Conservation (phyloP, 2,113 vertebrate genomes). For the Rhynchomys soricoides region DNA sequence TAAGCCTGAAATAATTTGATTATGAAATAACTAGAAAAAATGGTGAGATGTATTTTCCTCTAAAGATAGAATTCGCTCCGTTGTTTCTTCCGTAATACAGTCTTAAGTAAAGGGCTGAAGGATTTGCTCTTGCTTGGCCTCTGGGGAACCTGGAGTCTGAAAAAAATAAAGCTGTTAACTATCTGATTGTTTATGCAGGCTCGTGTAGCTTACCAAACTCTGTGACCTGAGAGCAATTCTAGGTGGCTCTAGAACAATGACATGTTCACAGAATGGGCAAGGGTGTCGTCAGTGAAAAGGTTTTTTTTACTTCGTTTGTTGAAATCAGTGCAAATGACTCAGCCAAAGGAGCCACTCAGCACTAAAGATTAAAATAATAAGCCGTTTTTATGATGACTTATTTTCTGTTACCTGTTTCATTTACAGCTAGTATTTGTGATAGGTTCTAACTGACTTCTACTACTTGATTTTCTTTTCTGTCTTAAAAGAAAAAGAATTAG, state of each 20-base stretch:
- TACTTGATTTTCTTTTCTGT: background rate
- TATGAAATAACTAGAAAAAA: slow-evolving; percentile 46
- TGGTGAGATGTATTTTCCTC: background rate
- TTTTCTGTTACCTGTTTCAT: slow-evolving; percentile 2
- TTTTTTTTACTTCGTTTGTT: slow-evolving; percentile 26
- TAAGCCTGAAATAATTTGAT: slow-evolving; percentile 43
- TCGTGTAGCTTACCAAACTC: slow-evolving; percentile 44
- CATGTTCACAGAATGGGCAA: background rate
- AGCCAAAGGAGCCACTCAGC: slow-evolving; percentile 2
- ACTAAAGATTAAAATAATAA: background rate
- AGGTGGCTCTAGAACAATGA: slow-evolving; percentile 56
- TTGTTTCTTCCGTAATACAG: slow-evolving; percentile 21
- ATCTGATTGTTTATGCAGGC: slow-evolving; percentile 43
- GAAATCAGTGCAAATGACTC: slow-evolving; percentile 17
- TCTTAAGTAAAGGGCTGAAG: slow-evolving; percentile 55
- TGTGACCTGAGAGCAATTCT: slow-evolving; percentile 44
- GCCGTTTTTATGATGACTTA: background rate
- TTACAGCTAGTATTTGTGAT: background rate
- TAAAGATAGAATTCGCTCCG: slow-evolving; percentile 30
- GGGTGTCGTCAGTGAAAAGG: background rate
- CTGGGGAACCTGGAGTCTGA: background rate
- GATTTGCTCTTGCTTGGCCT: background rate
- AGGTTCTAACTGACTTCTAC: background rate
- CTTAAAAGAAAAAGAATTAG: background rate
- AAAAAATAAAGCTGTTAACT: background rate